Percentiles rank a stretch among this genome's conserved stretches.
These are phyloP conservation scores for Mycteria americana DNA, from an alignment of 2,797 vertebrate genomes.

Conservation along the genomic window DNA sequence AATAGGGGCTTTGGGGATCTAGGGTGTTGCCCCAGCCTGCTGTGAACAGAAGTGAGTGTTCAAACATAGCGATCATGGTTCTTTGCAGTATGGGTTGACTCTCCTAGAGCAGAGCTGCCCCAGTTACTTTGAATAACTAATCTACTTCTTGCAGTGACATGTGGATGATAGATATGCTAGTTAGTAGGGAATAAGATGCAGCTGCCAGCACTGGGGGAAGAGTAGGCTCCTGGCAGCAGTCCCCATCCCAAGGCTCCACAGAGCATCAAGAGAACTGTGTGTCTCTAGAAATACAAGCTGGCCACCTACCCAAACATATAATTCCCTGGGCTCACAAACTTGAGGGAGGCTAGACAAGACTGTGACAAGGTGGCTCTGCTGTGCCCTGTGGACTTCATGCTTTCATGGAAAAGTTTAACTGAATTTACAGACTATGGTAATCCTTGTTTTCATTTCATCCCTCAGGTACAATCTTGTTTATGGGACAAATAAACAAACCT, in stretches of 20 bases:
- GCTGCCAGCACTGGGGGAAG: background rate
- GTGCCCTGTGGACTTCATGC: background rate
- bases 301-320: background rate
- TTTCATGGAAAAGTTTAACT: background rate
- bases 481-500: slow-evolving; percentile 94
- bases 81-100: background rate
- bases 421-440: background rate
- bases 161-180: background rate
- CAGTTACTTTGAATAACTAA: background rate
- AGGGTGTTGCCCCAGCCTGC: background rate
- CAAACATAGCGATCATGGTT: fast-evolving
- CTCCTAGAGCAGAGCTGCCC: background rate
- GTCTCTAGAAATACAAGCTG: slow-evolving; percentile 9
- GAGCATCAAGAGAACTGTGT: slow-evolving; percentile 9
- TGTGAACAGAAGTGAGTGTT: background rate
- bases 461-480: slow-evolving; percentile 91
- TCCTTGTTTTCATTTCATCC: slow-evolving; percentile 16
- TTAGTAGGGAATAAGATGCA: background rate
- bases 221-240: slow-evolving; percentile 12
- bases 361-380: background rate
- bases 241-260: background rate
- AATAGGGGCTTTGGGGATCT: background rate
- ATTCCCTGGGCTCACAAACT: background rate
- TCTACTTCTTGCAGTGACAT: background rate
- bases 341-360: background rate